Evolutionary conservation across 2,888 invertebrate species (phyloP).

Genomic region (Argyresthia goedartella): DNA sequence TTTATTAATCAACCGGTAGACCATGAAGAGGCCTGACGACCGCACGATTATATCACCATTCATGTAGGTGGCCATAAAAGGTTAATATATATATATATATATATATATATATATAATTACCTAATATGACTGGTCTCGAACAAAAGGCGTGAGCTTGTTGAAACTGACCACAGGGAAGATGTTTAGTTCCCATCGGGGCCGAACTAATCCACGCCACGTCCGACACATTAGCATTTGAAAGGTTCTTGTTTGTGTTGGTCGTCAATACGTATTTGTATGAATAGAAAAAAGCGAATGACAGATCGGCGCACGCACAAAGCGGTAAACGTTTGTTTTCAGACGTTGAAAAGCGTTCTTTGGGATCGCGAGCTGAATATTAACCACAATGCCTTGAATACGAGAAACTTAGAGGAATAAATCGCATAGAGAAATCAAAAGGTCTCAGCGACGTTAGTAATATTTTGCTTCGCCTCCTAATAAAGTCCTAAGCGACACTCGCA

Average conservation of each 20-base stretch:
- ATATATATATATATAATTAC: too few species aligned
- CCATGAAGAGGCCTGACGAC: conserved; percentile 34
- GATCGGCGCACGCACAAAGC: conserved; percentile 47
- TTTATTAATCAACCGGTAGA: conserved; percentile 17
- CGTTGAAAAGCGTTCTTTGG: conserved; percentile 45
- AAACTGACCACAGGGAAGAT: neutral
- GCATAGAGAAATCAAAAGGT: too few species aligned
- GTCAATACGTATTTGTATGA: conserved; percentile 39
- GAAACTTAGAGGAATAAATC: too few species aligned
- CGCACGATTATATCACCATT: conserved; percentile 56
- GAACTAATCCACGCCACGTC: conserved; percentile 63
- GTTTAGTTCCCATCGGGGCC: conserved; percentile 44
- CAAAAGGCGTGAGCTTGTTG: conserved; percentile 1
- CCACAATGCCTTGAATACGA: too few species aligned
- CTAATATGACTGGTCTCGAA: neutral
- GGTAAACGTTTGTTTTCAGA: conserved; percentile 63
- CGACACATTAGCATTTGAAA: conserved; percentile 63
- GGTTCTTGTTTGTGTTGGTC: conserved; percentile 62
- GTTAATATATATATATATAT: conserved; percentile 57
- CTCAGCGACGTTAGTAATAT: too few species aligned
- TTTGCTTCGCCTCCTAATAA: too few species aligned
- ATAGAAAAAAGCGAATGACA: conserved; percentile 62
- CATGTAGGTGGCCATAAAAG: conserved; percentile 68
- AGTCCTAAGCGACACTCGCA: too few species aligned
- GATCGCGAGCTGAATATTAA: too few species aligned